Base-by-base conservation (phyloP, 2,797 vertebrate species). In the Okamejei kenojei region DNA sequence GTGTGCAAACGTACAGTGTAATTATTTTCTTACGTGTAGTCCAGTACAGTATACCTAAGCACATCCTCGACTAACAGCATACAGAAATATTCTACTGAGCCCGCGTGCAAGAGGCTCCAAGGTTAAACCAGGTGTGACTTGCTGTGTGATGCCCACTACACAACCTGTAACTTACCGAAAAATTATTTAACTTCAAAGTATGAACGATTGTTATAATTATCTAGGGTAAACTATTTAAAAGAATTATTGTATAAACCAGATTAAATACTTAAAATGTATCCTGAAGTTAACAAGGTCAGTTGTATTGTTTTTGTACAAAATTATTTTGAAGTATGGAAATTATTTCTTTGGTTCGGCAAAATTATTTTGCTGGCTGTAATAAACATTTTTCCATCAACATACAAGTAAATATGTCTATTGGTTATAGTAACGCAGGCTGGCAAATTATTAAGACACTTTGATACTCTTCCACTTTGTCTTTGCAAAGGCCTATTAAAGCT, bases 341-440 rank as follows among this genome's bases (percentile, higher is more conserved):
- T n/a, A 76, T 76, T 68, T 88, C n/a, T n/a, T 29, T 92, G 90
- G 90, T 29, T 92, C 71, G 58, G 45, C 38, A 76, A 92, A 76
- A 92, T 74, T 76, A 45, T 74, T 92, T 92, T 92, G 73, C 71
- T 45, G 71, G 26, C 68, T 54, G 11, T 38, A 76, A 76, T 92
- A 74, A 76, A 76, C 38, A 92, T 58, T 29, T 76, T 76, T 76
- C 71, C 76, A 23, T 58, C 76, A 74, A 76, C 45, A 58, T 74
- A 54, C 90, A 92, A 92, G 84, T 35, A 88, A 68, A 76, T 26
- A 54, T 92, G n/a, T 32, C 29, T 1, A 65, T 7, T 86, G 15
- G 35, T 65, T n/a, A 54, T 19, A 32, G 29, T n/a, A 88, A 65
- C 61, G 58, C 23, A 63, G 23, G 23, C n/a, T 88, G n/a, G 32